A percentile compares a stretch with the other conserved stretches of the same genome.
phyloP scores from a whole-genome alignment of 2,113 vertebrate species.

The Pontoporia blainvillei region DNA sequence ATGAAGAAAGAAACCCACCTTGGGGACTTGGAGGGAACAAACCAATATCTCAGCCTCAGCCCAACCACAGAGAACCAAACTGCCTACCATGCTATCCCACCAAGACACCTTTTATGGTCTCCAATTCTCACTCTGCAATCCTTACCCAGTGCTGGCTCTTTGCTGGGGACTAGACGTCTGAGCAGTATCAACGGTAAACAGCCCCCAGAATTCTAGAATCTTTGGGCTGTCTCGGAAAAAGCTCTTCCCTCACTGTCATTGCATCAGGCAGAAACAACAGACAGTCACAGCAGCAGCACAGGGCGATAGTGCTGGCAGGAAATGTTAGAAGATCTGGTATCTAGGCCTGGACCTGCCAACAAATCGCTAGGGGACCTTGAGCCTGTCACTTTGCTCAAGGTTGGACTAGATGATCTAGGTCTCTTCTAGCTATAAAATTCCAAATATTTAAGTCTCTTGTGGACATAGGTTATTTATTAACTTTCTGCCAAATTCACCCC shows the following conservation, averaged over 20 bases:
- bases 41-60: not conserved
- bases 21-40: not conserved
- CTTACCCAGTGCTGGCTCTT: conserved; percentile 14
- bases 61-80: not conserved
- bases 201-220: conserved; percentile 30
- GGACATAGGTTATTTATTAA: conserved; percentile 57
- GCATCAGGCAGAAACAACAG: not conserved
- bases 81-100: not conserved
- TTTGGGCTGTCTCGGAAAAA: not conserved
- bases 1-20: not conserved
- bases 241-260: not conserved
- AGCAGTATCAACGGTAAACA: not conserved
- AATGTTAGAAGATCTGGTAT: not conserved
- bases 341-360: conserved; percentile 27
- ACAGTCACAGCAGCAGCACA: not conserved
- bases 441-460: conserved; percentile 36
- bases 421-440: conserved; percentile 47
- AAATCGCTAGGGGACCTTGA: conserved; percentile 9
- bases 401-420: conserved; percentile 27
- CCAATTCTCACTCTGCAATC: not conserved
- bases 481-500: conserved; percentile 17
- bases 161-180: not conserved
- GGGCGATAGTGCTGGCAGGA: not conserved
- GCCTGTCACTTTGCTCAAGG: conserved; percentile 42
- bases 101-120: not conserved